phyloP scores from a whole-genome alignment of 37 sponge, comb jelly and placozoan species.

The Lycopodina hypogea region DNA sequence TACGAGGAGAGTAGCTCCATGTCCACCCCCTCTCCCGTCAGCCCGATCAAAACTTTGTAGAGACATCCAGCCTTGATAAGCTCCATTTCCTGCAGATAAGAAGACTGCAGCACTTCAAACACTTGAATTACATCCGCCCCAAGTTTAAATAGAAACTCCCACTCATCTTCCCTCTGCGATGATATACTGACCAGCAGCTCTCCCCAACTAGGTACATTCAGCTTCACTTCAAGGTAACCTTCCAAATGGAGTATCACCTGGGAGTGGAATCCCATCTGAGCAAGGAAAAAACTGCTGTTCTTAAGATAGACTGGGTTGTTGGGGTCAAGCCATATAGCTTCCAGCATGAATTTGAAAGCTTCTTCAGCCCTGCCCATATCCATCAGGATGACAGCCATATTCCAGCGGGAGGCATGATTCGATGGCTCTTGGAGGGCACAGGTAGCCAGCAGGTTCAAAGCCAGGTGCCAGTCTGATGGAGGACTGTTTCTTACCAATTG shows the following conservation, averaged over 20 bases:
- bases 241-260: conserved; percentile 58
- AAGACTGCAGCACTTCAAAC: conserved; percentile 43
- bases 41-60: conserved; percentile 71
- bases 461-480: conserved; percentile 40
- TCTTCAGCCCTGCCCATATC: conserved; percentile 57
- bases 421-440: conserved; percentile 67
- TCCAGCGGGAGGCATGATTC: conserved; percentile 62
- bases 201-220: conserved; percentile 50
- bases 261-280: conserved; percentile 13
- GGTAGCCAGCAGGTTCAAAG: conserved; percentile 65
- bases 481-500: neutral
- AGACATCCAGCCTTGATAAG: conserved; percentile 68
- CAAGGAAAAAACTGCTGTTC: conserved; percentile 29
- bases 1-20: conserved; percentile 31
- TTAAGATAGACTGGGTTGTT: conserved; percentile 43
- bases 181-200: conserved; percentile 58
- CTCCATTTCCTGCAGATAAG: conserved; percentile 52
- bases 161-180: conserved; percentile 65
- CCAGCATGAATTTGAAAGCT: conserved; percentile 59
- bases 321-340: conserved; percentile 49
- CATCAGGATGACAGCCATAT: conserved; percentile 63
- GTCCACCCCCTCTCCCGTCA: conserved; percentile 32
- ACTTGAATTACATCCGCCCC: conserved; percentile 40
- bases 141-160: conserved; percentile 57
- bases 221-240: conserved; percentile 49